Evolutionary conservation across 2,113 vertebrate genomes (phyloP).

Genomic region (Epinephelus moara): DNA sequence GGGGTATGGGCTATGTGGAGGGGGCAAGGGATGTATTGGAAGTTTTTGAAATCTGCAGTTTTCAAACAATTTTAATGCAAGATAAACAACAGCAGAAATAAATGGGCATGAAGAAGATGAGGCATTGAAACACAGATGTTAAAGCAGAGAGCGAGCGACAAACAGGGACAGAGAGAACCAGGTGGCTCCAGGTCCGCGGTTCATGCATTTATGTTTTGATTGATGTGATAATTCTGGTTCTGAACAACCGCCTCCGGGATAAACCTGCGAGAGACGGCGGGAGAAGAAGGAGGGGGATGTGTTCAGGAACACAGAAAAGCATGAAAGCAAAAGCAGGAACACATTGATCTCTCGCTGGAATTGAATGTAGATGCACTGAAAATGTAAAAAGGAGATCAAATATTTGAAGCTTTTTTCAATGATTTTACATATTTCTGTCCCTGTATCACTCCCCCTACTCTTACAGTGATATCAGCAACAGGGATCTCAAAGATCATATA

Average conservation of each 20-base stretch:
- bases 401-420: slow-evolving; percentile 1
- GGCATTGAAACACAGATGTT: slow-evolving; percentile 23
- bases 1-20: neutral
- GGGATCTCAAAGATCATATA: neutral
- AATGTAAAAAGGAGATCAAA: slow-evolving; percentile 21
- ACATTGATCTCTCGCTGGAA: slow-evolving; percentile 35
- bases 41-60: neutral
- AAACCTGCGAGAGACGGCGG: slow-evolving; percentile 47
- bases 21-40: too few relatives aligned
- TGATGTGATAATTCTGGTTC: slow-evolving; percentile 77
- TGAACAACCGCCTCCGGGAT: slow-evolving; percentile 67
- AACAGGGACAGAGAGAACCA: slow-evolving; percentile 24
- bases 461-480: neutral
- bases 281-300: neutral
- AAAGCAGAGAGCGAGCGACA: slow-evolving; percentile 18
- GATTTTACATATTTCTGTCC: slow-evolving; percentile 17
- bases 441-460: neutral
- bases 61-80: neutral
- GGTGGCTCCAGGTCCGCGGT: slow-evolving; percentile 52
- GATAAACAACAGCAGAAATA: slow-evolving; percentile 11
- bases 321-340: slow-evolving; percentile 47
- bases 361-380: neutral
- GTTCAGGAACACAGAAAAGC: slow-evolving; percentile 25
- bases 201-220: slow-evolving; percentile 63
- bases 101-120: slow-evolving; percentile 2